A percentile compares a stretch with the other conserved stretches of the same genome.
Conservation (phyloP, 1,140 invertebrate species). For the Brachionus manjavacas region DNA sequence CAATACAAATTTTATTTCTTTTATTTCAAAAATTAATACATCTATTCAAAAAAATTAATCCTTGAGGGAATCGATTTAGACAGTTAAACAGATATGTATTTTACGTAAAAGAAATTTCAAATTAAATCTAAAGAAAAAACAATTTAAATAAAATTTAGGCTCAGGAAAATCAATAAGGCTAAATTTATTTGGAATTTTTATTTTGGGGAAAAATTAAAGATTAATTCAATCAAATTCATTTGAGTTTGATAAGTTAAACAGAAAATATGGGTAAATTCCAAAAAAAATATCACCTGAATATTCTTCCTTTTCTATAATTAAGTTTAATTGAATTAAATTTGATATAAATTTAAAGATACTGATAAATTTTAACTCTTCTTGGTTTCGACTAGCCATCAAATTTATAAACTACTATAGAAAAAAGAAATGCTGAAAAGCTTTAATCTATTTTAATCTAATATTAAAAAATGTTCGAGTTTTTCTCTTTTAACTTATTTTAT, state of each 20-base stretch:
- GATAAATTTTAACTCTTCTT: no score
- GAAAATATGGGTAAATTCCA: neutral
- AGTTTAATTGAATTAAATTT: neutral
- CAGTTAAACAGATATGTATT: neutral
- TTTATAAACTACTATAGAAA: no score
- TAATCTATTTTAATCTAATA: no score
- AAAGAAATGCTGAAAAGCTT: no score
- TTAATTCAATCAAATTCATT: neutral
- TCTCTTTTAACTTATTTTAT: no score
- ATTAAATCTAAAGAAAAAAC: neutral
- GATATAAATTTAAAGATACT: no score
- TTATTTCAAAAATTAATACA: neutral
- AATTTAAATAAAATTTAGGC: neutral
- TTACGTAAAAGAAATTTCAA: neutral
- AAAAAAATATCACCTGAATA: neutral
- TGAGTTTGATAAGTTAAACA: neutral
- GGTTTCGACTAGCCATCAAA: no score
- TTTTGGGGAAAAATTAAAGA: neutral
- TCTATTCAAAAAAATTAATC: neutral
- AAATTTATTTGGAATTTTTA: neutral
- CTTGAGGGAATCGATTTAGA: neutral
- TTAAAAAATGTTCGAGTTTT: no score
- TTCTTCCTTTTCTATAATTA: neutral
- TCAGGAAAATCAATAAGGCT: neutral
- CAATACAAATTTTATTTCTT: neutral